Evolutionary conservation across 2,888 invertebrate species (phyloP), one percentile per base, ranked within the genome.

Genomic region (Drosophila cognata): DNA sequence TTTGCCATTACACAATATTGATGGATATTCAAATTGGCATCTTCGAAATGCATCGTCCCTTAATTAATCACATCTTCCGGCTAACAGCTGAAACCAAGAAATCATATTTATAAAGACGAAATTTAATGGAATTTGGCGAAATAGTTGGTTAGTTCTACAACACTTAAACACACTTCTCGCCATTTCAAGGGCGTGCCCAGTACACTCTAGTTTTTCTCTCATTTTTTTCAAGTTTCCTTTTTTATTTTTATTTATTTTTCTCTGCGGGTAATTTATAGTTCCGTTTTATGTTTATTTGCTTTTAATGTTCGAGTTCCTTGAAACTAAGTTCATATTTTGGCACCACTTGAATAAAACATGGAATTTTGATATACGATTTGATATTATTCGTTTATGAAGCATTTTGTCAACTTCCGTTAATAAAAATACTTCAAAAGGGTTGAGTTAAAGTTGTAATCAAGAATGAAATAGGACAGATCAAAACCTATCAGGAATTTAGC

Each of bases 1-100:
- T 18, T 58, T 58, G 69, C 69, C 77, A 74, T 77, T 72, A 69
- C 28, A 71, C 65, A 74, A 82, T 73, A 29, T 67, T 67, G 73
- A 82, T 51, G 62, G 50, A 38, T 50, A 69, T 72, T 84, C 21
- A 69, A 74, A 72, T 62, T 51, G 11, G 1, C 35, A 28, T n/a
- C 50, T 36, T 50, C 16, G 16, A 8, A 28, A 16, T 18, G 18
- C 16, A 33, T 18, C 18, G 5, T 11, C 33, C n/a, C 25, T 29
- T 60, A 25, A 35, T 51, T 36, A 56, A 13, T 11, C 5, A n/a
- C 18, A 10, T 33, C 11, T 28, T 28, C 5, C 16, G n/a, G 21
- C 25, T 5, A 10, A 10, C 10, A 21, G 16, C 53, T 35, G n/a
- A 3, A 28, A 18, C 28, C 36, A 5, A n/a, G n/a, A n/a, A 51